Base-by-base conservation (phyloP, 2,888 invertebrate genomes). In the Stenolophus ochropezus region DNA sequence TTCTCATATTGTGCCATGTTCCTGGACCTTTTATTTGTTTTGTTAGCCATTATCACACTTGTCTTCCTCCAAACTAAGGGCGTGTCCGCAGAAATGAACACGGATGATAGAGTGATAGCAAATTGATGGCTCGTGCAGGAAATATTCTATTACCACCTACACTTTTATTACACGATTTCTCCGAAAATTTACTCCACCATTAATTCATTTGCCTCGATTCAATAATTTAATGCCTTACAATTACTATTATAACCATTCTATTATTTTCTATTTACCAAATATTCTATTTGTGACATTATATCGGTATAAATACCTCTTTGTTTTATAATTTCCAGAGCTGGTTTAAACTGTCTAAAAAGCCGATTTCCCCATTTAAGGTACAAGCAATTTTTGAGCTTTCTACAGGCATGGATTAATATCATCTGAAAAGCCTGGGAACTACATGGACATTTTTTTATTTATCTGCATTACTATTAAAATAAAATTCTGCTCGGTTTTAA, bases 31-130 rank as follows among this genome's bases (percentile, higher is more conserved):
- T 69, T 69, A 69, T 69, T 69, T 69, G 65, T 69, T 33, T 27
- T 69, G 18, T 69, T 27, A 69, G 33, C 65, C 42, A 33, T 69
- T 69, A 69, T 69, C 65, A 69, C 42, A 69, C 16, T 69, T 69
- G 65, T 27, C 65, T 69, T 33, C 65, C 18, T 69, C 33, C 16
- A 5, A 69, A 69, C 27, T 16, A 11, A 61, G 61, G 61, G 61
- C 23, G 61, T 56, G 56, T 56, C 11, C 56, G 6, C 11, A 4
- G 11, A 21, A 56, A 56, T 20, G 61, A 25, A 61, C 61, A 23
- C 14, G 6, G 20, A 8, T 20, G 21, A 56, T 11, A 51, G 14
- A 56, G n/a, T 21, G 56, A 56, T 21, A 21, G 20, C 11, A 21
- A 11, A 56, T 21, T 56, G 56, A 11, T 18, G 56, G 21, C 20